These are phyloP conservation scores for Danionella dracula DNA, from an alignment of 2,797 vertebrate genomes.

Conservation along the genomic window DNA sequence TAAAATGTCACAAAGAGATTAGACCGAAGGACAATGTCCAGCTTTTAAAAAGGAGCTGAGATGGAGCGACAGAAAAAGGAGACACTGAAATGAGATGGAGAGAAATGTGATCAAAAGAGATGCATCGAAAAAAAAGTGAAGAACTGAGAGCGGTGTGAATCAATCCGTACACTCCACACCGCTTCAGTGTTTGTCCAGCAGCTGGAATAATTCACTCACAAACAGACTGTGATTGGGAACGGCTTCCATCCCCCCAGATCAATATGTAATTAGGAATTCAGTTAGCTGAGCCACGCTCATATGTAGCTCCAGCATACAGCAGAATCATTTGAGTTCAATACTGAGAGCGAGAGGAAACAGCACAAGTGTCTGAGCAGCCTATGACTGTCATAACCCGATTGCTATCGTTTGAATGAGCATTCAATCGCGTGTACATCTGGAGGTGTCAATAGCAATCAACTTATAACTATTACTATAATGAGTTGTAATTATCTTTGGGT, in stretches of 20 bases:
- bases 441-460: too few relatives aligned
- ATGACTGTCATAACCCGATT: neutral
- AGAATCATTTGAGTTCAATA: slow-evolving; percentile 47
- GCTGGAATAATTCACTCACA: neutral
- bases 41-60: too few relatives aligned
- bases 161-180: neutral
- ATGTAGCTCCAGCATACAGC: slow-evolving; percentile 43
- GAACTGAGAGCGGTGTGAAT: neutral
- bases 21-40: too few relatives aligned
- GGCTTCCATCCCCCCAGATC: slow-evolving; percentile 52
- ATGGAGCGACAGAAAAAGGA: neutral
- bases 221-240: neutral
- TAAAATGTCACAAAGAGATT: too few relatives aligned
- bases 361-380: slow-evolving; percentile 6
- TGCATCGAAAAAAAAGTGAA: neutral
- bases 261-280: slow-evolving; percentile 68
- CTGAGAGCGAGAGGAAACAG: neutral
- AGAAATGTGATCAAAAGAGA: neutral
- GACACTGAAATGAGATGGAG: neutral
- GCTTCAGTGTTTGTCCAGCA: neutral
- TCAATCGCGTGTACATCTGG: neutral
- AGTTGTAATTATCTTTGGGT: too few relatives aligned
- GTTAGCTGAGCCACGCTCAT: slow-evolving; percentile 46
- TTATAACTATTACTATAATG: too few relatives aligned
- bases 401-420: neutral